phyloP scores from a whole-genome alignment of 1,140 invertebrate species.

The Galendromus occidentalis region DNA sequence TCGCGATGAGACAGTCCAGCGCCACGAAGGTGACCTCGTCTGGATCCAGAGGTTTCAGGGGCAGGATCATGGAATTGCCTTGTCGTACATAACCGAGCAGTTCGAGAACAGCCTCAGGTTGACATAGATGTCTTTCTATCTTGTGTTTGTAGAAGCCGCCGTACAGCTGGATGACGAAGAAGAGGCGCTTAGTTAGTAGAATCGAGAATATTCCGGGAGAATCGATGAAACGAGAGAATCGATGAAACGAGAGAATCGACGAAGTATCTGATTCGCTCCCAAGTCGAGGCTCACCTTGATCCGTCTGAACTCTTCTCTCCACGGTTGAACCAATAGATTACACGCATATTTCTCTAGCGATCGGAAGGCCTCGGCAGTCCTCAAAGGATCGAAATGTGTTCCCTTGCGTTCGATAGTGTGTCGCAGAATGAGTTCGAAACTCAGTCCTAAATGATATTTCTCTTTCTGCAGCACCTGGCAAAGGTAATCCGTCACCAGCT shows the following conservation, averaged over 20 bases:
- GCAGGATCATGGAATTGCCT: slow-evolving; percentile 32
- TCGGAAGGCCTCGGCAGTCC: slow-evolving; percentile 55
- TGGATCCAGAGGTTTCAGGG: slow-evolving; percentile 53
- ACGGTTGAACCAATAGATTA: slow-evolving; percentile 61
- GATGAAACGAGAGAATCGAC: background rate
- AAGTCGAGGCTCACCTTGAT: slow-evolving; percentile 39
- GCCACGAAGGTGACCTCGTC: slow-evolving; percentile 54
- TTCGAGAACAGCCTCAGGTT: slow-evolving; percentile 49
- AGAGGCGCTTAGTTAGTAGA: background rate
- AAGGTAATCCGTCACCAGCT: background rate
- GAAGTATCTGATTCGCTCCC: background rate
- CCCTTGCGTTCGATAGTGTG: slow-evolving; percentile 44
- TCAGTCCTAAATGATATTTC: background rate
- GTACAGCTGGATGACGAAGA: slow-evolving; percentile 41
- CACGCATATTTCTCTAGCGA: slow-evolving; percentile 59
- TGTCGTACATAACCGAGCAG: slow-evolving; percentile 49
- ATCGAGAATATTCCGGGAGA: background rate
- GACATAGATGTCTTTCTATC: slow-evolving; percentile 50
- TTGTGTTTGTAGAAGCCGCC: slow-evolving; percentile 68
- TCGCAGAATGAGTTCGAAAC: slow-evolving; percentile 14
- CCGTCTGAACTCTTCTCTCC: slow-evolving; percentile 60
- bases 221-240: background rate
- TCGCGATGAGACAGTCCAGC: slow-evolving; percentile 61
- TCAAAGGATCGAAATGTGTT: slow-evolving; percentile 52
- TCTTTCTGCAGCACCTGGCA: background rate